Percentiles rank a stretch among this genome's conserved stretches.
phyloP scores from a whole-genome alignment of 1,140 invertebrate genomes.

The Epicauta chinensis region DNA sequence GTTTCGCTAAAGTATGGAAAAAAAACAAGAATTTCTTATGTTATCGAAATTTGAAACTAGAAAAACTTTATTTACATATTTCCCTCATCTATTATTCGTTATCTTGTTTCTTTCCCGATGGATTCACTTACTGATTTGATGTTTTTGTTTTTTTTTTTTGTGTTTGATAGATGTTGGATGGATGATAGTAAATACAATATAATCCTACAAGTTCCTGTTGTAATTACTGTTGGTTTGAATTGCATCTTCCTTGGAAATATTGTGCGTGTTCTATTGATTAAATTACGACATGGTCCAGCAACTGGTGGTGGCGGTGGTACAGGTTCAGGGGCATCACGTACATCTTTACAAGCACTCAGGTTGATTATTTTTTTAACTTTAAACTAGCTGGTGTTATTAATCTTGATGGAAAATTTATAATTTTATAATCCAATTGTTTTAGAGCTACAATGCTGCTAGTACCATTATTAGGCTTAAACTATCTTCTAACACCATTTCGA shows the following conservation, averaged over 20 bases:
- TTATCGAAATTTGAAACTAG: no score
- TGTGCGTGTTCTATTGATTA: conserved; percentile 83
- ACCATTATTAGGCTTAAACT: conserved; percentile 75
- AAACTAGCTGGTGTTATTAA: no score
- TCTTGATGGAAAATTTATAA: no score
- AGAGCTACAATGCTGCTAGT: conserved; percentile 84
- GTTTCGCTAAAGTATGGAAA: no score
- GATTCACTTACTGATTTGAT: no score
- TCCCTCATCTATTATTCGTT: no score
- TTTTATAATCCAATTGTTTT: conserved; percentile 17
- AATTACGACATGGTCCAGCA: conserved; percentile 59
- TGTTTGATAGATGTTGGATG: conserved; percentile 72
- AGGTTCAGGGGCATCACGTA: conserved; percentile 54
- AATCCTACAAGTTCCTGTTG: conserved; percentile 73
- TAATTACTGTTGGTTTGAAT: conserved; percentile 75
- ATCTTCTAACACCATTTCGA: conserved; percentile 82
- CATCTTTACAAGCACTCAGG: conserved; percentile 72
- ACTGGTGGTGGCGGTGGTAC: conserved; percentile 21
- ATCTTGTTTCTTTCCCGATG: no score
- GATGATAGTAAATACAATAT: conserved; percentile 62
- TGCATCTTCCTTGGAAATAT: conserved; percentile 90
- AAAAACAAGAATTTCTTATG: no score
- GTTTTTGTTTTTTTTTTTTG: conserved; percentile 10
- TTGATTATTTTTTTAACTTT: no score
- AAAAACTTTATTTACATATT: no score